phyloP scores from a whole-genome alignment of 2,888 invertebrate genomes.

The Bombylius discolor region DNA sequence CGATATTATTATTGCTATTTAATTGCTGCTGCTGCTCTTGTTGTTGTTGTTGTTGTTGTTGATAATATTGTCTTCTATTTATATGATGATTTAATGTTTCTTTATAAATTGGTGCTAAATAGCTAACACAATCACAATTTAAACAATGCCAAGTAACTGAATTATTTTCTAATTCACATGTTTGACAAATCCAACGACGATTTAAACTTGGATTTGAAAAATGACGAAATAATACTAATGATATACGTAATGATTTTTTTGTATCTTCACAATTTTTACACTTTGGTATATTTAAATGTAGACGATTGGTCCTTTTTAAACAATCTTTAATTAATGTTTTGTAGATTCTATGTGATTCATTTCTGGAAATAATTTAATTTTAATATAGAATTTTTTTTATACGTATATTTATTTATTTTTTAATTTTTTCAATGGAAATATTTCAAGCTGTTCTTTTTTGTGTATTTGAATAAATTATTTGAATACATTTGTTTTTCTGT shows the following conservation, averaged over 20 bases:
- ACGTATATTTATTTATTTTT: background rate
- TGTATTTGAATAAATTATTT: too few species aligned
- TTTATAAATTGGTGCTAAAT: conserved; percentile 36
- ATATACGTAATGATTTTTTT: conserved; percentile 33
- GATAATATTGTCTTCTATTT: conserved; percentile 14
- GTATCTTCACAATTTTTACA: conserved; percentile 34
- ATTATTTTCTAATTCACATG: conserved; percentile 33
- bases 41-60: conserved; percentile 12
- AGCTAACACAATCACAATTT: conserved; percentile 36
- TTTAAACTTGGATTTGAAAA: conserved; percentile 36
- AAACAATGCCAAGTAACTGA: conserved; percentile 38
- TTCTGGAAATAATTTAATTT: conserved; percentile 23
- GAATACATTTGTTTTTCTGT: too few species aligned
- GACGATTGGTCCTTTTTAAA: conserved; percentile 31
- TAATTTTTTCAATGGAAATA: too few species aligned
- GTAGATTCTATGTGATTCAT: conserved; percentile 33
- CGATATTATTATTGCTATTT: background rate
- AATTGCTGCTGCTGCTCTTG: conserved; percentile 1
- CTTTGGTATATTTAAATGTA: conserved; percentile 23
- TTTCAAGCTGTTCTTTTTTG: too few species aligned
- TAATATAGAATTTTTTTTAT: too few species aligned
- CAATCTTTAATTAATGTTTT: conserved; percentile 35
- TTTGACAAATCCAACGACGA: conserved; percentile 37
- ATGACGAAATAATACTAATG: conserved; percentile 33
- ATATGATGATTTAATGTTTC: conserved; percentile 26